Conservation (phyloP, 1,140 invertebrate genomes). For the Nixonia krombeini region DNA sequence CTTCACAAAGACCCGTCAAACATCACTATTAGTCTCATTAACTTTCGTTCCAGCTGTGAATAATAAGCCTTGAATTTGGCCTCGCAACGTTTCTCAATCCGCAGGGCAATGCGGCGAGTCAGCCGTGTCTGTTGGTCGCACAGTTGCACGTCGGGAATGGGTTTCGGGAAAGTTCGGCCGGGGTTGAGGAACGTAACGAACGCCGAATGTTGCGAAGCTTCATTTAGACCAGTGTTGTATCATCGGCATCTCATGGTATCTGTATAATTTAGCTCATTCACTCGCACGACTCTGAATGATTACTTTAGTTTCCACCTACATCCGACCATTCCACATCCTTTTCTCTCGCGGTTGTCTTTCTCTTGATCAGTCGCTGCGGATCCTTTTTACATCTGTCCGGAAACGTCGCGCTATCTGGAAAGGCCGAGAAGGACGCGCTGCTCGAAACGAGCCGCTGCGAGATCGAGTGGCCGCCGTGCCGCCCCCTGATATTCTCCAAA, state of each 20-base stretch:
- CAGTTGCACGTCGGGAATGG: too few relatives aligned
- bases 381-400: too few relatives aligned
- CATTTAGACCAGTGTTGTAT: constrained; percentile 16
- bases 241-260: constrained; percentile 14
- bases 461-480: too few relatives aligned
- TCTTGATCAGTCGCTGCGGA: constrained; percentile 8
- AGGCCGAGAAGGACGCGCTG: neutral
- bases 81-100: neutral
- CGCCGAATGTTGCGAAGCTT: constrained; percentile 9
- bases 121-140: too few relatives aligned
- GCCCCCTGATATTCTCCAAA: too few relatives aligned
- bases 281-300: constrained; percentile 13
- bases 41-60: constrained; percentile 19
- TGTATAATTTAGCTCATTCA: constrained; percentile 7
- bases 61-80: constrained; percentile 10
- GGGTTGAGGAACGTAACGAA: constrained; percentile 14
- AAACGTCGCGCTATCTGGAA: too few relatives aligned
- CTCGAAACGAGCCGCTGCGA: too few relatives aligned
- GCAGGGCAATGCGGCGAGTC: neutral
- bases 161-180: too few relatives aligned
- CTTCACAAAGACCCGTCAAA: constrained; percentile 18
- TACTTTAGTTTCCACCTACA: constrained; percentile 11
- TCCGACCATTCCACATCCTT: neutral
- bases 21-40: constrained; percentile 32
- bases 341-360: constrained; percentile 2